phyloP scores from a whole-genome alignment of 1,140 invertebrate genomes.

The Littorina saxatilis region DNA sequence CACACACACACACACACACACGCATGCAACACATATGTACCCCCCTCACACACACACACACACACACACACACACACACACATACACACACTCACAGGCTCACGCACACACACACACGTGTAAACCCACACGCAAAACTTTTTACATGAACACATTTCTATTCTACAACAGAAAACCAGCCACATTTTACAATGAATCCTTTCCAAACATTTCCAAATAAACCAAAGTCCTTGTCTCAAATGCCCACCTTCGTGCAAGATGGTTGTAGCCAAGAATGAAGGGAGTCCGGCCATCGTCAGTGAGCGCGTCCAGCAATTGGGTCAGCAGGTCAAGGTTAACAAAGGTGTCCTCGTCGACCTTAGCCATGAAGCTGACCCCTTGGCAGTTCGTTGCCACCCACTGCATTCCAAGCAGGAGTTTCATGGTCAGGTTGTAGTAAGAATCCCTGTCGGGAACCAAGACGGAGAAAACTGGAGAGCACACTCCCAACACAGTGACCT shows the following conservation, averaged over 20 bases:
- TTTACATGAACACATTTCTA: too few species aligned
- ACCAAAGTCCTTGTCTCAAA: too few species aligned
- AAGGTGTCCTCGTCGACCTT: conserved; percentile 80
- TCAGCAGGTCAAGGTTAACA: conserved; percentile 71
- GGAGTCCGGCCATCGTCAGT: not conserved
- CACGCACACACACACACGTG: not conserved
- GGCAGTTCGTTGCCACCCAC: not conserved
- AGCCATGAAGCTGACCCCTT: conserved; percentile 75
- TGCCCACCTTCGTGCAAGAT: not conserved
- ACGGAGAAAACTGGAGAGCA: not conserved
- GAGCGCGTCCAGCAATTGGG: conserved; percentile 44
- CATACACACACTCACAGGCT: too few species aligned
- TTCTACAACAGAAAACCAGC: too few species aligned
- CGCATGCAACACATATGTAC: not conserved
- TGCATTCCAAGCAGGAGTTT: conserved; percentile 86
- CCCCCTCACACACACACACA: too few species aligned
- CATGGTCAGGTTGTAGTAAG: conserved; percentile 90
- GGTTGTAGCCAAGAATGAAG: not conserved
- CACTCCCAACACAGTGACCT: not conserved
- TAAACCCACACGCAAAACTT: not conserved
- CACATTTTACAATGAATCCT: not conserved
- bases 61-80: too few species aligned
- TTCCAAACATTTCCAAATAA: not conserved
- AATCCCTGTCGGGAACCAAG: conserved; percentile 81
- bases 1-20: not conserved